Base-by-base conservation (phyloP, 2,113 vertebrate species). In the Pelusios castaneus region DNA sequence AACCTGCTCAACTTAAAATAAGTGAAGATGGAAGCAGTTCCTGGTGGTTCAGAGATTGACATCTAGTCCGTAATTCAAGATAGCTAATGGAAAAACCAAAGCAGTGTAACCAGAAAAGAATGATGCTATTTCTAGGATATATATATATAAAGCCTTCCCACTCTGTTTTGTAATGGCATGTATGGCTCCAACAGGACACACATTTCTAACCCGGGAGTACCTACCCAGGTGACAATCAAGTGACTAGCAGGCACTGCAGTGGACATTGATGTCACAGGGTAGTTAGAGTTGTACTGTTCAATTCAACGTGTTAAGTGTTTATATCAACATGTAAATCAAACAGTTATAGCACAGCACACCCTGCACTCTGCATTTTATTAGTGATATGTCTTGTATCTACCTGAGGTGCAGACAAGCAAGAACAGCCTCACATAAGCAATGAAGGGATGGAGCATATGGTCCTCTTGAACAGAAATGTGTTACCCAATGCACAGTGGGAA, bases 21-120 rank as follows among this genome's bases (percentile, higher is more conserved):
- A 54, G 6, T 70, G 3, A 13, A 31, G 2, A 4, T 27, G 1
- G 5, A 2, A 3, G 47, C 8, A 6, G 1, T 5, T 49, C 52
- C 12, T 41, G 51, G 8, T 77, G 7, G 19, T 49, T 7, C 27
- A 27, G 16, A 82, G 13, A 93, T 81, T 7, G 70, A 6, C 11
- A 63, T 1, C 6, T n/a, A 82, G 11, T 5, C 2, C 3, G 34
- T 31, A 55, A 85, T 70, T 89, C 80, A 0, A 24, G 80, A 89
- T 55, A 73, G 2, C 19, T 38, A 52, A 81, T 58, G 25, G 2
- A 25, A 82, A 82, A 86, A 73, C 12, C 21, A 85, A 45, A 87
- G 75, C 2, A 47, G 38, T 67, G 5, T 78, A 58, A 73, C 24
- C 77, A 3, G 27, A 77, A 88, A 89, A 60, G 12, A 85, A 84